Base-by-base conservation (phyloP, 2,113 vertebrate species). In the Synodontis membranacea region DNA sequence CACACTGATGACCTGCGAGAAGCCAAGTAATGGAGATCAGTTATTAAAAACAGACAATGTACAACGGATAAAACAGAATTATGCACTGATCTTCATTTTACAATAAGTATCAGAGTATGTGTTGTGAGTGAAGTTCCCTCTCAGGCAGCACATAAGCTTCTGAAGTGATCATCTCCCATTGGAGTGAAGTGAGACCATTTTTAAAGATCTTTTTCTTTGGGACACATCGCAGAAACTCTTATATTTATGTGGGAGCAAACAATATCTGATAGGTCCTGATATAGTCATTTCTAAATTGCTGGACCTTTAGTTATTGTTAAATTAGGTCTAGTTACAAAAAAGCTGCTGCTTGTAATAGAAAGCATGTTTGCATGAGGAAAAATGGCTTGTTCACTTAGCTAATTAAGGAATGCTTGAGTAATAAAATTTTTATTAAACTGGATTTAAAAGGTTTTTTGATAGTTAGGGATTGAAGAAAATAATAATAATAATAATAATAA, bases 1-100 rank as follows among this genome's bases (percentile, higher is more conserved):
- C 1, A 99, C 97, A 2, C 98, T 99, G 94, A 99, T 99, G 89
- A 99, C 98, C 98, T 99, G 88, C 82, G 86, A 90, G 52, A 60
- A 88, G 14, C 28, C 56, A 48, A 68, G 60, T 37, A 58, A 34
- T 60, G n/a, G 25, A 74, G 25, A 56, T 39, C 23, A 52, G 10
- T 31, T 25, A 72, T 54, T 19, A 81, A n/a, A 34, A 39, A 52
- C 12, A 28, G 58, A 46, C 44, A 34, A 8, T 8, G 42, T 25
- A 75, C 54, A 19, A 79, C 4, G 37, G 46, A 52, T 79, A 21
- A 50, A 52, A 79, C 48, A 21, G n/a, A 0, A 54, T 79, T 79
- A 39, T 56, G 39, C n/a, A n/a, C 34, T 28, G 4, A 12, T 46
- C 12, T 15, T 12, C 3, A 75, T 44, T 25, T 74, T 44, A 25